These are phyloP conservation scores for Tenualosa ilisha DNA, from an alignment of 2,797 vertebrate species.

Conservation along the genomic window DNA sequence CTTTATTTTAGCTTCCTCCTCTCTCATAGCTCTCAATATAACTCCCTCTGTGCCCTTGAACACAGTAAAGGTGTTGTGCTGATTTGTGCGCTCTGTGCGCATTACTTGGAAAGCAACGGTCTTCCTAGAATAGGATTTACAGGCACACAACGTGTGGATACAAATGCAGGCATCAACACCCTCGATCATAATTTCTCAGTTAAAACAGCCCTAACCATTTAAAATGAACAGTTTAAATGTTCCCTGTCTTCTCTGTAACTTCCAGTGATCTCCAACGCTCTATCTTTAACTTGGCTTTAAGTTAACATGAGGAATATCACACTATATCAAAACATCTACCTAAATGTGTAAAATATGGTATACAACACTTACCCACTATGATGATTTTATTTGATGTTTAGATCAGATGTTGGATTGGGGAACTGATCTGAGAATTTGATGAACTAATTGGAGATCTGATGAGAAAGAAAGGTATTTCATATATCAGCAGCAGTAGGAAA, in stretches of 20 bases:
- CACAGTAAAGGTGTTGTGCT: not conserved
- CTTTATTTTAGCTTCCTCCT: too few relatives aligned
- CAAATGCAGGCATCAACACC: not conserved
- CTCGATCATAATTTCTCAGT: not conserved
- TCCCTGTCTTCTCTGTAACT: too few relatives aligned
- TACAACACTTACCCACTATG: not conserved
- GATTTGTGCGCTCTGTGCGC: slow-evolving; percentile 13
- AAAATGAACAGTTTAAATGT: too few relatives aligned
- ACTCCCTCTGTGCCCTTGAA: not conserved
- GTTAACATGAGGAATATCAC: too few relatives aligned
- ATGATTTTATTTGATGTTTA: not conserved
- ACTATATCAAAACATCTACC: not conserved
- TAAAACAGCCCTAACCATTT: too few relatives aligned
- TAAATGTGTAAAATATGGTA: not conserved
- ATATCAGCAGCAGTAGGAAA: not conserved
- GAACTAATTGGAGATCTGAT: not conserved
- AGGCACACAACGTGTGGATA: not conserved
- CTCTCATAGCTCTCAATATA: not conserved
- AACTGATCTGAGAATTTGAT: not conserved
- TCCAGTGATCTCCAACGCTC: too few relatives aligned
- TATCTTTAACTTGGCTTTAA: too few relatives aligned
- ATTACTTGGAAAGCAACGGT: not conserved
- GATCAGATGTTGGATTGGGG: not conserved
- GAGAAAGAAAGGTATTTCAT: not conserved
- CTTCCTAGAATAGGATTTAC: not conserved